These are phyloP conservation scores for Philereme transversata DNA, from an alignment of 2,888 invertebrate species.

Conservation along the genomic window DNA sequence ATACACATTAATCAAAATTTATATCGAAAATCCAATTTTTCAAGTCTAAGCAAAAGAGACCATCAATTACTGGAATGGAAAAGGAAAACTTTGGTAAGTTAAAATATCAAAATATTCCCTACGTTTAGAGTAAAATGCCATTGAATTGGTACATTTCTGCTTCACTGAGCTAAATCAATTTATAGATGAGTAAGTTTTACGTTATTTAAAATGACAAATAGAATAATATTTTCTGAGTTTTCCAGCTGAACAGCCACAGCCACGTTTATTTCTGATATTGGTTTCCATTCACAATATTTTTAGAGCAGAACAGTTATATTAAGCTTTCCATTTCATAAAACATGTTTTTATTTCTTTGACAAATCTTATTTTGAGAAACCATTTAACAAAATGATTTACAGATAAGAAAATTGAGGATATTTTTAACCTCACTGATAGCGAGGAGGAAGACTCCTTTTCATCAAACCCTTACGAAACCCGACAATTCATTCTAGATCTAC, in stretches of 20 bases:
- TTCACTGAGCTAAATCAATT: constrained; percentile 2
- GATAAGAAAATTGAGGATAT: constrained; percentile 43
- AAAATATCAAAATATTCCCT: constrained; percentile 17
- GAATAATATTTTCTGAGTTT: no score
- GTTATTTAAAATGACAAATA: no score
- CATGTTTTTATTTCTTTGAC: no score
- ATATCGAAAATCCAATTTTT: constrained; percentile 15
- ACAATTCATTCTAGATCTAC: constrained; percentile 56
- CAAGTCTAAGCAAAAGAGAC: constrained; percentile 16
- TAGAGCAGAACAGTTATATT: no score
- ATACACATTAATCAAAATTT: constrained; percentile 24
- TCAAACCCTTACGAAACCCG: constrained; percentile 43
- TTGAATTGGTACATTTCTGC: constrained; percentile 11
- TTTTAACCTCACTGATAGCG: constrained; percentile 46
- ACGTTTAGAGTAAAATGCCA: constrained; percentile 6
- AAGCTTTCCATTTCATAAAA: no score
- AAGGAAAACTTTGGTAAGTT: constrained; percentile 18
- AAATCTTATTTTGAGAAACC: no score
- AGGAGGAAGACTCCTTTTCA: constrained; percentile 47
- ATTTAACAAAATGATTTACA: constrained; percentile 19
- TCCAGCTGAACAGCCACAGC: no score
- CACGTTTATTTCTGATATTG: no score
- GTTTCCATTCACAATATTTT: no score
- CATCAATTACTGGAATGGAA: constrained; percentile 18
- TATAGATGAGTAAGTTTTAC: neutral